Conservation (phyloP, 1,140 invertebrate species). For the Rhagoletis zephyria region DNA sequence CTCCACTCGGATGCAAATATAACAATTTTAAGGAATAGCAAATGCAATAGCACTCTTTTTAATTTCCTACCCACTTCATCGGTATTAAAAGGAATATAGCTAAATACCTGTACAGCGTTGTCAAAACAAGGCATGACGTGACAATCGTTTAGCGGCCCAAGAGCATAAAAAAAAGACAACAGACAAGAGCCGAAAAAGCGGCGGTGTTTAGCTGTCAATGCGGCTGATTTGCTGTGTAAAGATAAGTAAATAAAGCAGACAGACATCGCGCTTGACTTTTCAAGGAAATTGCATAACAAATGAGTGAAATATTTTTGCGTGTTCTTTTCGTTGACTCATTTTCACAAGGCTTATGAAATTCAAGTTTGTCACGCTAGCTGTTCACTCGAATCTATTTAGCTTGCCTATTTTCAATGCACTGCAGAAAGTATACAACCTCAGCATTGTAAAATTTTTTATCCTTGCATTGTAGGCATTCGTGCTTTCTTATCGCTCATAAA, state of each 20-base stretch:
- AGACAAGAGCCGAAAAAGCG: background rate
- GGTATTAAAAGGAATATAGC: background rate
- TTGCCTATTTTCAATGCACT: background rate
- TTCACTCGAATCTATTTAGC: background rate
- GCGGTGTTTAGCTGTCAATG: conserved; percentile 20
- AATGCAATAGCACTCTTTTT: background rate
- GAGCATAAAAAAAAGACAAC: background rate
- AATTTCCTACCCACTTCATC: background rate
- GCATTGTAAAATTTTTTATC: too few relatives aligned
- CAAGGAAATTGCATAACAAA: background rate
- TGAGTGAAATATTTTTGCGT: background rate
- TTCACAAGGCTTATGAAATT: background rate
- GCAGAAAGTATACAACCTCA: too few relatives aligned
- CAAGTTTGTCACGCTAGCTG: background rate
- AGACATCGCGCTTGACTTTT: background rate
- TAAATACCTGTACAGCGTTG: background rate
- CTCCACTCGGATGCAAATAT: background rate
- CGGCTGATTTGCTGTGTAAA: background rate
- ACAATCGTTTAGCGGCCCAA: background rate
- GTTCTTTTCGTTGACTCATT: background rate
- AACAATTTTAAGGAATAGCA: background rate
- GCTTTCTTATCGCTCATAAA: too few relatives aligned
- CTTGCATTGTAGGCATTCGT: too few relatives aligned
- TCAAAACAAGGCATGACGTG: background rate
- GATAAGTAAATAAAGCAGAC: conserved; percentile 4